Conservation (phyloP, 2,797 vertebrate species). For the Pitangus sulphuratus region DNA sequence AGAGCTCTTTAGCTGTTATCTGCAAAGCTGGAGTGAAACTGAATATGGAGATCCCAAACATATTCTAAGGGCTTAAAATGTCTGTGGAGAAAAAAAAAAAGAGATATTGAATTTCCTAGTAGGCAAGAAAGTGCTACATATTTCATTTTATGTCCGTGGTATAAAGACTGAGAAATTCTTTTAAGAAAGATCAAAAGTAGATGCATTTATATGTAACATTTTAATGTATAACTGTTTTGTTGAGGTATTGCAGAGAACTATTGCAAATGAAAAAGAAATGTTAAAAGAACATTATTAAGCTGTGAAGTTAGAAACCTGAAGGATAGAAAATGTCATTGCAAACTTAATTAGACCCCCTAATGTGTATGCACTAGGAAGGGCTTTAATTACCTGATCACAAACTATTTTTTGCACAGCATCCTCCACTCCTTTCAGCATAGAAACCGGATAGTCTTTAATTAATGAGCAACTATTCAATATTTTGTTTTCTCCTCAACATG, state of each 20-base stretch:
- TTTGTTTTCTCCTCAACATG: constrained; percentile 8
- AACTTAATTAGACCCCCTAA: constrained; percentile 55
- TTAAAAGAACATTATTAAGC: constrained; percentile 27
- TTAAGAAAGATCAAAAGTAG: not conserved
- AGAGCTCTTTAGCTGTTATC: not conserved
- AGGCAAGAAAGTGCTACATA: not conserved
- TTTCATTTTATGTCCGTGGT: not conserved
- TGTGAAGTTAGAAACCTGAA: constrained; percentile 35
- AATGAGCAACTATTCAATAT: constrained; percentile 5
- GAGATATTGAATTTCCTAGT: not conserved
- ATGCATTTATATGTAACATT: not conserved
- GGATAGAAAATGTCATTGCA: constrained; percentile 40
- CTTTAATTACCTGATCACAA: constrained; percentile 62
- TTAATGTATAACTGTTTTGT: not conserved
- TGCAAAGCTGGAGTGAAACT: not conserved
- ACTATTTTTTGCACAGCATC: constrained; percentile 32
- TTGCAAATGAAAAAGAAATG: not conserved
- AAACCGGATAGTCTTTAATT: not conserved
- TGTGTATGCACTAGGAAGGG: constrained; percentile 16
- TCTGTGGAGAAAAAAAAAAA: not conserved
- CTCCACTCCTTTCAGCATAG: not conserved
- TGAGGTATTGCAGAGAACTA: not conserved
- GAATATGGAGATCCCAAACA: not conserved
- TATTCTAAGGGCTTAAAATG: not conserved
- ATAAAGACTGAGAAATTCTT: not conserved